phyloP scores from a whole-genome alignment of 2,888 invertebrate genomes.

The Morinoia aosen region DNA sequence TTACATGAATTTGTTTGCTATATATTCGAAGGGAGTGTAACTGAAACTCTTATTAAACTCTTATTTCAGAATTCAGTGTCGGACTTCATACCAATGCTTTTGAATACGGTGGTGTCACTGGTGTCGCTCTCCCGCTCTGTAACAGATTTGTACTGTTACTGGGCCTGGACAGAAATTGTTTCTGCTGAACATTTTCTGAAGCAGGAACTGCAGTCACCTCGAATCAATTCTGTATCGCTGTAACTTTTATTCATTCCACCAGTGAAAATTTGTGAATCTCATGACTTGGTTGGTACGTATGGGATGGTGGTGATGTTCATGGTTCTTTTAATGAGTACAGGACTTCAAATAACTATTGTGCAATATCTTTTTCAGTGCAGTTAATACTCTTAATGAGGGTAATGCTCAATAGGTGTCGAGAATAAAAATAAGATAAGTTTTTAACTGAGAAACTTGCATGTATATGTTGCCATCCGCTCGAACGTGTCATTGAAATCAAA shows the following conservation, averaged over 20 bases:
- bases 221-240: too few relatives aligned
- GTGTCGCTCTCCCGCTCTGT: too few relatives aligned
- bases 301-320: not conserved
- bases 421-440: not conserved
- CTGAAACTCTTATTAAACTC: too few relatives aligned
- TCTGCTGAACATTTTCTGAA: too few relatives aligned
- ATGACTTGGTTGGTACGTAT: not conserved
- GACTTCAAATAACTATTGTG: not conserved
- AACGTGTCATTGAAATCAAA: not conserved
- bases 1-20: too few relatives aligned
- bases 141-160: too few relatives aligned
- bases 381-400: not conserved
- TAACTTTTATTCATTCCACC: not conserved
- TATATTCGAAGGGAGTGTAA: too few relatives aligned
- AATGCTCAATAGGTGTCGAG: not conserved
- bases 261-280: not conserved
- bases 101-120: too few relatives aligned
- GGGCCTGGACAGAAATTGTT: too few relatives aligned
- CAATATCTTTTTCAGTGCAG: not conserved
- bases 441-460: not conserved
- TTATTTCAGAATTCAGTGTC: too few relatives aligned
- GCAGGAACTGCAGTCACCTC: not conserved
- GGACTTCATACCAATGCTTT: too few relatives aligned
- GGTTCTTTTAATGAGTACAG: not conserved
- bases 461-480: not conserved